Evolutionary conservation across 2,888 invertebrate genomes (phyloP).

Genomic region (Apomyelois bistriatella): DNA sequence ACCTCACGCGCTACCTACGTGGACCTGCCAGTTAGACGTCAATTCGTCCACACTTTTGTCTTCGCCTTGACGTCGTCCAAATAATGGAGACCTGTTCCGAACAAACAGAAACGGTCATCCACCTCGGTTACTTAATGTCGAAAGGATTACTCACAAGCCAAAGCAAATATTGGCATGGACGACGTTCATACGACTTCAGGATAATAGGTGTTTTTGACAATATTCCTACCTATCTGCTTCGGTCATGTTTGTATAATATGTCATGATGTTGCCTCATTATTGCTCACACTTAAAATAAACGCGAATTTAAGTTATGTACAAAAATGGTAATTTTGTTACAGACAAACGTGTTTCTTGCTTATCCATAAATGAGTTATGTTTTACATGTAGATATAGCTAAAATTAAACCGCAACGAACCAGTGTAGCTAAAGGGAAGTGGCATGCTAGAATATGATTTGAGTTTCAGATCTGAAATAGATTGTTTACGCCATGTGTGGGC

Average conservation of each 20-base stretch:
- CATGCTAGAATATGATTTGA: conserved; percentile 57
- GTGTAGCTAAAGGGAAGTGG: conserved; percentile 35
- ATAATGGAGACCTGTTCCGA: conserved; percentile 50
- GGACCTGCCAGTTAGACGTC: conserved; percentile 26
- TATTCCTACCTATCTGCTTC: background rate
- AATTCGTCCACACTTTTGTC: conserved; percentile 37
- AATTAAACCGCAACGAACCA: conserved; percentile 23
- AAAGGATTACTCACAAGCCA: conserved; percentile 62
- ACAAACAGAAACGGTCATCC: conserved; percentile 65
- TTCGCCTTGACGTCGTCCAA: conserved; percentile 36
- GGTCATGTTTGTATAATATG: conserved; percentile 10
- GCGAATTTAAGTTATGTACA: background rate
- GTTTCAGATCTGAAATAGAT: conserved; percentile 73
- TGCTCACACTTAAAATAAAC: conserved; percentile 6
- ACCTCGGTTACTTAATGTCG: conserved; percentile 72
- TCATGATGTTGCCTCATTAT: conserved; percentile 27
- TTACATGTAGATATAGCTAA: conserved; percentile 5
- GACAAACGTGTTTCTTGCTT: too few relatives aligned
- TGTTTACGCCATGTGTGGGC: conserved; percentile 74
- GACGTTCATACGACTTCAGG: conserved; percentile 44
- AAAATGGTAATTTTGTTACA: background rate
- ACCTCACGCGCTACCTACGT: conserved; percentile 3
- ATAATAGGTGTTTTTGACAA: conserved; percentile 25
- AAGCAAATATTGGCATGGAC: conserved; percentile 54
- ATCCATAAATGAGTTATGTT: too few relatives aligned